Evolutionary conservation across 2,797 vertebrate genomes (phyloP), one percentile per base, ranked within the genome.

Genomic region (Alosa sapidissima): DNA sequence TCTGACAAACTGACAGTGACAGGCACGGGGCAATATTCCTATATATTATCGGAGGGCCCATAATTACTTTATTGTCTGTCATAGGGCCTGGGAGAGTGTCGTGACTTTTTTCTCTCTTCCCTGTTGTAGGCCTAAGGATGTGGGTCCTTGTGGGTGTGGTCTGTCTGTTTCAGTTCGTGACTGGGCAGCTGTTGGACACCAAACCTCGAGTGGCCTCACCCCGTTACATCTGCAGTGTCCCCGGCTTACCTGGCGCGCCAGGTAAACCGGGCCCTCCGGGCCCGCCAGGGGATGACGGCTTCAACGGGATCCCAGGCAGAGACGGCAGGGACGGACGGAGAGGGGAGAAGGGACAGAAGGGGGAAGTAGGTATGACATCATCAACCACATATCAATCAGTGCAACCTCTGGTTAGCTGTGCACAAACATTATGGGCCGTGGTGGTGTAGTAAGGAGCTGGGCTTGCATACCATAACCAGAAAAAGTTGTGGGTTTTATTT

Each of bases 251-350:
- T 0, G 98, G 98, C 3, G 91, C 93, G 6, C 94, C 93, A 0
- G 98, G 98, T 0, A 96, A 96, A 83, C 95, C 95, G 0, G 98
- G 98, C 88, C 93, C 94, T 21, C 89, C 87, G 0, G 98, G 98
- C 21, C 85, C 95, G 47, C 93, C 93, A 0, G 98, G 98, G 84
- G 94, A 95, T 8, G 96, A 97, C 0, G 98, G 98, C 89, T 96
- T 96, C 84, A 94, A 97, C 75, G 98, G 98, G 84, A 96, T 99
- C 88, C 97, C 97, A 3, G 98, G 98, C 94, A 97, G 98, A 95
- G 98, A 99, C 87, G 98, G 98, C 5, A 96, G 98, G 95, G 98
- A 99, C 81, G 98, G 98, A 91, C 96, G 97, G 85, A 97, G 97
- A 90, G 97, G 98, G 89, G 98, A 98, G 92, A 98, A 96, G 91